Evolutionary conservation across 2,888 invertebrate species (phyloP), one percentile per base, ranked within the genome.

Genomic region (Andrena bicolor): DNA sequence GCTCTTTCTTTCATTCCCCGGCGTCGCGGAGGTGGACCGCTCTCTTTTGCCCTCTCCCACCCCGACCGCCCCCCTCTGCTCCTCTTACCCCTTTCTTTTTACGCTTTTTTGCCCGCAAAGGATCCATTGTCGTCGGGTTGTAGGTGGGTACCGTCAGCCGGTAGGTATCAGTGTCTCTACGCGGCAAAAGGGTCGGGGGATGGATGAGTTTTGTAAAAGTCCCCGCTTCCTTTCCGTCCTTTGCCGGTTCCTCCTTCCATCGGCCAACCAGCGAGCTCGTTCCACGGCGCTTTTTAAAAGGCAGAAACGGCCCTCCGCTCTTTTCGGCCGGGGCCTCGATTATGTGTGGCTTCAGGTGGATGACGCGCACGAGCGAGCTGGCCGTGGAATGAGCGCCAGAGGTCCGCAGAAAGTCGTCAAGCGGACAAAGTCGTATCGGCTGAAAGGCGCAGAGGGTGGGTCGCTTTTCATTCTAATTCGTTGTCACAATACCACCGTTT

Each of bases 121-220:
- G 91, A 91, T 92, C 92, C 91, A 93, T 93, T 93, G 93, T 93
- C 92, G 91, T 92, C 88, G 89, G 88, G 85, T 90, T 90, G 91
- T 93, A 92, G 91, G 90, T 90, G 91, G 89, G 89, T 85, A 87
- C 81, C 84, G 89, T 91, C 90, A 91, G 87, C 90, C 90, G 88
- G 89, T 90, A 86, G 90, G 86, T 92, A 91, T 92, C 93, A 92
- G 89, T 91, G 90, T 91, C 92, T 90, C 88, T 85, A 82, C 85
- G 84, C 80, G 88, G 80, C 32, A 79, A 81, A 41, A 78, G 84
- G 83, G 80, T 83, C 83, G 89, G 86, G 85, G 89, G 82, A 85
- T 85, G 87, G 86, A 89, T 88, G 84, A 84, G 83, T 90, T 90
- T 90, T 89, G 86, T 89, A 88, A 87, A 90, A 89, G 88, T 86